Evolutionary conservation across 2,888 invertebrate species (phyloP).

Genomic region (Schizaphis graminum): DNA sequence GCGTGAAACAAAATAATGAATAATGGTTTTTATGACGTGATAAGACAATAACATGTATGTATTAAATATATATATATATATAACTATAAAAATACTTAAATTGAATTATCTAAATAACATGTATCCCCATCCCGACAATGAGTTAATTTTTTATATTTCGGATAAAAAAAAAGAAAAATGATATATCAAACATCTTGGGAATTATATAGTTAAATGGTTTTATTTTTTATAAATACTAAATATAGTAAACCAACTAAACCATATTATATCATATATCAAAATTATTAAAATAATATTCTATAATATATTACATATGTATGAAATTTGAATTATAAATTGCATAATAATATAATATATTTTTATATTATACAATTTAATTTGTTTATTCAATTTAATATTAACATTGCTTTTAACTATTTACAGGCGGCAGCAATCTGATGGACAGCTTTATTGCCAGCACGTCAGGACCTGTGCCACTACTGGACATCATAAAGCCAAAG

Average conservation of each 20-base stretch:
- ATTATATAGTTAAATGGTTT: not conserved
- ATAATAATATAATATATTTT: not conserved
- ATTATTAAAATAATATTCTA: not conserved
- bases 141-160: not conserved
- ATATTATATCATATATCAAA: not conserved
- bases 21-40: conserved; percentile 41
- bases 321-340: not conserved
- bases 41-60: not conserved
- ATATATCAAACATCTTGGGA: not conserved
- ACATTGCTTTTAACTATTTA: conserved; percentile 53
- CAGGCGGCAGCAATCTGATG: conserved; percentile 68
- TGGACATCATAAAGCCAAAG: conserved; percentile 69
- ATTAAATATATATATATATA: not conserved
- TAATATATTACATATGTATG: not conserved
- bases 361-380: not conserved
- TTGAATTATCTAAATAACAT: conserved; percentile 13
- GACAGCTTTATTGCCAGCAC: conserved; percentile 68
- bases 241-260: no score
- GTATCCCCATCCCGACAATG: not conserved
- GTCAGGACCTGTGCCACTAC: conserved; percentile 66
- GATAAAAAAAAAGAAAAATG: not conserved
- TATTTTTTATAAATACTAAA: not conserved
- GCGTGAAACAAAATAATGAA: conserved; percentile 48
- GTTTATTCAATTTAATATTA: not conserved
- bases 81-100: not conserved